Evolutionary conservation across 2,113 vertebrate species (phyloP).

Genomic region (Xiphophorus hellerii): DNA sequence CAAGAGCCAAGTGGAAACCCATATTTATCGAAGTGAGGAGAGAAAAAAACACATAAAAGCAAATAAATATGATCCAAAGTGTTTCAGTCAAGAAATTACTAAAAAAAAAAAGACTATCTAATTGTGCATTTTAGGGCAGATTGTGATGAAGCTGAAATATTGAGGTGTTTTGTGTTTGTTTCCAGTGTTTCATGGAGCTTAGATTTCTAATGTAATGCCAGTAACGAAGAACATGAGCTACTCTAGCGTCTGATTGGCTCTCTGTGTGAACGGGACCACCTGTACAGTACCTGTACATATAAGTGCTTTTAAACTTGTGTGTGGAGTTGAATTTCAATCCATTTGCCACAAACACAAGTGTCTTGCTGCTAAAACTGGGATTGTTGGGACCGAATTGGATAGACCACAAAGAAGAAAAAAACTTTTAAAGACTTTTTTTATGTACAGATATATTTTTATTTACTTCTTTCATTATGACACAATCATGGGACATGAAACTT

Average conservation of each 20-base stretch:
- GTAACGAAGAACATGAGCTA: not conserved
- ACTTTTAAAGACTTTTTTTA: conserved; percentile 86
- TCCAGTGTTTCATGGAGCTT: not conserved
- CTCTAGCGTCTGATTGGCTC: not conserved
- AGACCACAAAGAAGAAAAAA: conserved; percentile 59
- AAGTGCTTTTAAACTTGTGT: conserved; percentile 85
- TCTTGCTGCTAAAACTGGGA: conserved; percentile 83
- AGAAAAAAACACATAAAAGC: not conserved
- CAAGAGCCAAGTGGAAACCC: not conserved
- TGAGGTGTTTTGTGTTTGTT: not conserved
- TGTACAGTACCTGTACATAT: conserved; percentile 68
- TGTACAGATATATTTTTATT: conserved; percentile 68
- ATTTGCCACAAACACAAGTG: conserved; percentile 29
- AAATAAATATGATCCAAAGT: not conserved
- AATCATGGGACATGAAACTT: conserved; percentile 25
- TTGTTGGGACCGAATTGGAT: conserved; percentile 67
- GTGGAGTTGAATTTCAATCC: conserved; percentile 74
- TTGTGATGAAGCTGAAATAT: not conserved
- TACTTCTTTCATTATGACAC: conserved; percentile 18
- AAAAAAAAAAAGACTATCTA: too few relatives aligned
- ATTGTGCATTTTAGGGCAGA: not conserved
- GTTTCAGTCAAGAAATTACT: too few relatives aligned
- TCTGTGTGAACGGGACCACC: not conserved
- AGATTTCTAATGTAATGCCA: conserved; percentile 1
- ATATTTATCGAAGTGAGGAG: not conserved